phyloP scores from a whole-genome alignment of 2,888 invertebrate species.

The Pollenia angustigena region DNA sequence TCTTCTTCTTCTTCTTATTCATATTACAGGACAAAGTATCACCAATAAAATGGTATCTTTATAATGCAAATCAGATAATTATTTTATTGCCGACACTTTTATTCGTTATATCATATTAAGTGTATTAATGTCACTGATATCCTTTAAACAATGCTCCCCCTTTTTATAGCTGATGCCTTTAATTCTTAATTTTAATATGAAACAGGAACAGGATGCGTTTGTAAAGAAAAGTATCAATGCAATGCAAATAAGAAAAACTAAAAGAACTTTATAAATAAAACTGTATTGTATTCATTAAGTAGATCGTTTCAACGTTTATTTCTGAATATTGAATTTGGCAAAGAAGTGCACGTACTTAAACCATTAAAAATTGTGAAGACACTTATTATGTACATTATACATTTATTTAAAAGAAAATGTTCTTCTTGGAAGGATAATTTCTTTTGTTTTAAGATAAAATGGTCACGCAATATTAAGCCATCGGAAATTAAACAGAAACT shows the following conservation, averaged over 20 bases:
- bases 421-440: background rate
- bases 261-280: conserved; percentile 2
- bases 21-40: background rate
- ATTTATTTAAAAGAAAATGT: background rate
- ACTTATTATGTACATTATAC: background rate
- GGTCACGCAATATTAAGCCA: conserved; percentile 42
- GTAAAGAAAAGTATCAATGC: conserved; percentile 48
- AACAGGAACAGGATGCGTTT: conserved; percentile 36
- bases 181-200: conserved; percentile 8
- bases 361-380: background rate
- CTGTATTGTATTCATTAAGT: background rate
- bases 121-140: conserved; percentile 7
- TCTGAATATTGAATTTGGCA: background rate
- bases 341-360: background rate
- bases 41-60: background rate
- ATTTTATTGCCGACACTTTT: conserved; percentile 3
- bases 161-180: background rate
- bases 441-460: conserved; percentile 31
- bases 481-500: conserved; percentile 53
- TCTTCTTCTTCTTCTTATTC: too few relatives aligned
- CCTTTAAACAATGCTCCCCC: conserved; percentile 4
- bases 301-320: conserved; percentile 12
- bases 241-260: conserved; percentile 32
- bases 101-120: background rate
- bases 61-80: conserved; percentile 34